Evolutionary conservation across 2,113 vertebrate genomes (phyloP).

Genomic region (Paraplagusia blochii): DNA sequence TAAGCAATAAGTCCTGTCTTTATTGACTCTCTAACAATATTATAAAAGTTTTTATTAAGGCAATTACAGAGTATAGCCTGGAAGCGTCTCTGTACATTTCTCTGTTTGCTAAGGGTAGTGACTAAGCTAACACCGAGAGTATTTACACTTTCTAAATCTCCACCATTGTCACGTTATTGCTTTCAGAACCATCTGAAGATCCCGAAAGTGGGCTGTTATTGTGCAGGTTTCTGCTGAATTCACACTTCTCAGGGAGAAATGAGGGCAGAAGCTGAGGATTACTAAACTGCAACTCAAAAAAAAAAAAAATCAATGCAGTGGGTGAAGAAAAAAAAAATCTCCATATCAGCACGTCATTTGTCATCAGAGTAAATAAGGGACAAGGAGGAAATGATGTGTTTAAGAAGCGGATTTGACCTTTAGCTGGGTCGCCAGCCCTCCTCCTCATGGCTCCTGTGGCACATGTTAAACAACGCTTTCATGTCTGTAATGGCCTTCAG

Average conservation of each 20-base stretch:
- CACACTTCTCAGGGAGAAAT: constrained; percentile 43
- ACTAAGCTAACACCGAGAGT: constrained; percentile 30
- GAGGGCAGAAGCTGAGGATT: constrained; percentile 50
- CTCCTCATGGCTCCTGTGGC: constrained; percentile 10
- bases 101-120: constrained; percentile 7
- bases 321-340: constrained; percentile 1
- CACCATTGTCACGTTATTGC: constrained; percentile 60
- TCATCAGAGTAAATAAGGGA: constrained; percentile 34
- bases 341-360: constrained; percentile 36
- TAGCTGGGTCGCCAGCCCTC: constrained; percentile 2
- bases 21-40: too few species aligned
- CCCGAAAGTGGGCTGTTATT: constrained; percentile 53
- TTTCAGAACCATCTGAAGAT: constrained; percentile 38
- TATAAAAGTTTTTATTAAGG: too few species aligned
- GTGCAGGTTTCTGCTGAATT: constrained; percentile 49
- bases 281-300: constrained; percentile 41
- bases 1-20: too few species aligned
- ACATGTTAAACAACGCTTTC: constrained; percentile 27
- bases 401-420: constrained; percentile 41
- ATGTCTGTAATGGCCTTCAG: constrained; percentile 30
- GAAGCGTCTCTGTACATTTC: too few species aligned
- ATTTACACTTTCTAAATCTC: constrained; percentile 40
- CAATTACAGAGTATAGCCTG: too few species aligned
- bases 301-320: constrained; percentile 48
- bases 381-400: constrained; percentile 25